Base-by-base conservation (phyloP, 1,140 invertebrate species). In the Mizuhopecten yessoensis region DNA sequence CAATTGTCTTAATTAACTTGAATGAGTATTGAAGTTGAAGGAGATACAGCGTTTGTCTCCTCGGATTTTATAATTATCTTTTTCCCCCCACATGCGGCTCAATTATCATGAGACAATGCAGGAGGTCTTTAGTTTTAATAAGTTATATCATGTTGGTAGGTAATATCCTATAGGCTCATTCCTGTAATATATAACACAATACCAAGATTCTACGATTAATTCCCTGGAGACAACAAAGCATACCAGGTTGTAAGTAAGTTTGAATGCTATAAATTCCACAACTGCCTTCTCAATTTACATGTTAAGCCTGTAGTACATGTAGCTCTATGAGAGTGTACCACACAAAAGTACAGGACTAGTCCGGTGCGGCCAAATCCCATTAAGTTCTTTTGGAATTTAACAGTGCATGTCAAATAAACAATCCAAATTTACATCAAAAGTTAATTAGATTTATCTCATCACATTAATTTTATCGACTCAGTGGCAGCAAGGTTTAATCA, bases 401-500 rank as follows among this genome's bases (percentile, higher is more conserved):
- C 57, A 75, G 57, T 75, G 57, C 57, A 75, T 75, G 57, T 75
- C 23, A 75, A 75, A 75, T 75, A 75, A 75, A 75, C 57, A 75
- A 75, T 75, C 57, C 57, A 29, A 75, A 75, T 75, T 75, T 75
- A 75, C 57, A 75, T 75, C 57, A 75, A 1, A 75, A 75, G 57
- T 75, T 75, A 75, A 75, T 75, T 75, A 75, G 57, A 75, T 75
- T 75, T 75, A 75, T 75, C 57, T 75, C 57, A 75, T 75, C 57
- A 75, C 57, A 75, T 75, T 75, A n/a, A 75, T 75, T 75, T 75
- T 75, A 75, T 75, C 57, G 57, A 75, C 57, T 75, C 57, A 29
- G 57, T 75, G 57, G 57, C 57, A 75, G 57, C 57, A 75, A 75
- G 29, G 57, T 75, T 75, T 75, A 75, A 75, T 75, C 57, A 75